Percentiles rank a stretch among this genome's conserved stretches.
phyloP scores from a whole-genome alignment of 2,888 invertebrate genomes.

The Sarcophaga subvicina region DNA sequence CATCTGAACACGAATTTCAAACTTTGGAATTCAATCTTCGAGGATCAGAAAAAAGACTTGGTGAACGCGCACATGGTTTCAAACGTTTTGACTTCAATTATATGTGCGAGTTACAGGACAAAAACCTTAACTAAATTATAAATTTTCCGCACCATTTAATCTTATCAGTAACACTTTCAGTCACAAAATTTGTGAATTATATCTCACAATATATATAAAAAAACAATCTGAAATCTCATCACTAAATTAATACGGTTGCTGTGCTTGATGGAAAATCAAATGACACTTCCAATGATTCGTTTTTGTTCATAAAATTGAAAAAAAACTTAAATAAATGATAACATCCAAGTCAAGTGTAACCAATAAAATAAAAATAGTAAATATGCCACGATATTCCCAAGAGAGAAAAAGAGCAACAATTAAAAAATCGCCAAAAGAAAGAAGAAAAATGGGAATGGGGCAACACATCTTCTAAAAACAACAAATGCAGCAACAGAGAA shows the following conservation, averaged over 20 bases:
- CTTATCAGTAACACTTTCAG: neutral
- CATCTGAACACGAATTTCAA: no score
- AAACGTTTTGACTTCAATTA: no score
- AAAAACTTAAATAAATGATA: slow-evolving; percentile 42
- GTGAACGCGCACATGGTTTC: no score
- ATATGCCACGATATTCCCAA: slow-evolving; percentile 40
- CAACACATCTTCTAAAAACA: neutral
- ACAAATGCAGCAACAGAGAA: slow-evolving; percentile 59
- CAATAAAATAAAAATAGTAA: slow-evolving; percentile 48
- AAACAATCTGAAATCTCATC: neutral
- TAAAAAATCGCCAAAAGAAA: neutral
- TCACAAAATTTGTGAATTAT: neutral
- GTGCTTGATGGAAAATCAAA: slow-evolving; percentile 47
- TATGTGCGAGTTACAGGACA: no score
- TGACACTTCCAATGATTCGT: slow-evolving; percentile 31
- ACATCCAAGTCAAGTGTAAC: slow-evolving; percentile 58
- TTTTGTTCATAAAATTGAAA: slow-evolving; percentile 55
- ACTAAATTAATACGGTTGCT: slow-evolving; percentile 22
- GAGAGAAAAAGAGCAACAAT: slow-evolving; percentile 23
- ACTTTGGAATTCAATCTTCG: no score
- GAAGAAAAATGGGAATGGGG: no score
- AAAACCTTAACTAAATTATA: no score
- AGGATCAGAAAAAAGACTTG: no score
- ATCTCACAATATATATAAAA: neutral
- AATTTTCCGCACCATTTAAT: neutral